phyloP scores from a whole-genome alignment of 2,797 vertebrate species.

The Setipinna tenuifilis region DNA sequence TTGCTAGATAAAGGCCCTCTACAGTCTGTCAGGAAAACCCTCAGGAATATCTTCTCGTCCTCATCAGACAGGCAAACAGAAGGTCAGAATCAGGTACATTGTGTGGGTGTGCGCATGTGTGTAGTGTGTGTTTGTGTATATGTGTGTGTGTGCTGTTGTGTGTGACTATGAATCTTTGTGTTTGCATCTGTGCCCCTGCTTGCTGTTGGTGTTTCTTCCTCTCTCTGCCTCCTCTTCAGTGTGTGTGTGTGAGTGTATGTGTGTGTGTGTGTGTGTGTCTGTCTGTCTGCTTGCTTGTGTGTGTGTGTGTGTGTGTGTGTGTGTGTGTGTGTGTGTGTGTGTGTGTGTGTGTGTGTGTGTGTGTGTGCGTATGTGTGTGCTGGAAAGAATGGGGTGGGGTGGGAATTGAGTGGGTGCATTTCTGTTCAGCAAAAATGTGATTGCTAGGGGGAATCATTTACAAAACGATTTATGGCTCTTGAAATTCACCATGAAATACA shows the following conservation, averaged over 20 bases:
- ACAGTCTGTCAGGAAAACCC: constrained; percentile 67
- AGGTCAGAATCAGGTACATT: constrained; percentile 50
- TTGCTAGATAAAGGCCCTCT: constrained; percentile 63
- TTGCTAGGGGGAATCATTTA: background rate
- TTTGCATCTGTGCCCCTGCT: no score
- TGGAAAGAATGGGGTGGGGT: background rate
- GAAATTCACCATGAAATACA: background rate
- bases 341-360: background rate
- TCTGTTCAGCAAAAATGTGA: constrained; percentile 2
- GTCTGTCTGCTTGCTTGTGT: background rate
- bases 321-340: no score
- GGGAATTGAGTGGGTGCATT: background rate
- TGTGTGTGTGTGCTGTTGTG: background rate
- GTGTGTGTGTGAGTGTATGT: background rate
- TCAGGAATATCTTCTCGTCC: constrained; percentile 67
- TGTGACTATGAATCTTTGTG: no score
- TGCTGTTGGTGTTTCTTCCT: no score
- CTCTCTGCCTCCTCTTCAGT: no score
- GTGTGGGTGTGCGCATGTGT: constrained; percentile 37
- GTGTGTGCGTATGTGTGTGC: background rate
- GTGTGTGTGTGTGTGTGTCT: background rate
- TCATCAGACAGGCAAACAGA: constrained; percentile 52
- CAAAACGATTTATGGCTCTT: constrained; percentile 1
- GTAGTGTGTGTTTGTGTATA: background rate
- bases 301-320: background rate